These are phyloP conservation scores for Hydropsyche betteni DNA, from an alignment of 2,888 invertebrate species.

Conservation along the genomic window DNA sequence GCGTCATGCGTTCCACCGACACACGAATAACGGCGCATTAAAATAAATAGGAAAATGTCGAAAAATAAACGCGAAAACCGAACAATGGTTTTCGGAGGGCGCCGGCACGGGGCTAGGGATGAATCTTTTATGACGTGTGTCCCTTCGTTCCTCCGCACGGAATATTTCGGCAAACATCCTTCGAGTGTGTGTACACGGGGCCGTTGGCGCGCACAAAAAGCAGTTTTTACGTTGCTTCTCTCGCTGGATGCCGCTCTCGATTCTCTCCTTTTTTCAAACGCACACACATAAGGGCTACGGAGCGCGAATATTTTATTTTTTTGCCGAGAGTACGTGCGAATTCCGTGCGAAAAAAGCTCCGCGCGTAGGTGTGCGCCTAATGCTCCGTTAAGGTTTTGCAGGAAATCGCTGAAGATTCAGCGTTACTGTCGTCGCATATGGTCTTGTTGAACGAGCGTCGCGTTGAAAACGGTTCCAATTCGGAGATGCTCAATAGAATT, in stretches of 20 bases:
- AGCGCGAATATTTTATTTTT: no score
- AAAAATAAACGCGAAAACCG: conserved; percentile 2
- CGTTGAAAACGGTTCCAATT: no score
- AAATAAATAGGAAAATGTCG: conserved; percentile 11
- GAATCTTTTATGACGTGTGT: conserved; percentile 48
- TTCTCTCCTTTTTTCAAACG: background rate
- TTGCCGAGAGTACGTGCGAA: no score
- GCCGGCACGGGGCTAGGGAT: conserved; percentile 45
- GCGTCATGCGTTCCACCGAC: no score
- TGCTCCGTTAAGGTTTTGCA: no score
- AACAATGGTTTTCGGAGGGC: conserved; percentile 37
- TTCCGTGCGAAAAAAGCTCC: no score
- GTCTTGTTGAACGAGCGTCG: no score
- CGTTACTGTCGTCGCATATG: no score
- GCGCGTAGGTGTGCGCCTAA: no score
- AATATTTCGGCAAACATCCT: conserved; percentile 52
- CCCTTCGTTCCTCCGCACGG: conserved; percentile 41
- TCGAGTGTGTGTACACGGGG: conserved; percentile 50
- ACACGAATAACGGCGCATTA: background rate
- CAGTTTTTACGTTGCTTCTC: conserved; percentile 35
- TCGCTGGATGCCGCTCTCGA: conserved; percentile 3
- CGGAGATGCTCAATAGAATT: no score
- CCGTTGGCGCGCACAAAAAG: conserved; percentile 46
- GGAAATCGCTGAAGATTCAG: no score
- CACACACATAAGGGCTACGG: no score